Percentiles rank a stretch among this genome's conserved stretches.
Evolutionary conservation across 1,140 invertebrate genomes (phyloP).

Genomic region (Nephila pilipes): DNA sequence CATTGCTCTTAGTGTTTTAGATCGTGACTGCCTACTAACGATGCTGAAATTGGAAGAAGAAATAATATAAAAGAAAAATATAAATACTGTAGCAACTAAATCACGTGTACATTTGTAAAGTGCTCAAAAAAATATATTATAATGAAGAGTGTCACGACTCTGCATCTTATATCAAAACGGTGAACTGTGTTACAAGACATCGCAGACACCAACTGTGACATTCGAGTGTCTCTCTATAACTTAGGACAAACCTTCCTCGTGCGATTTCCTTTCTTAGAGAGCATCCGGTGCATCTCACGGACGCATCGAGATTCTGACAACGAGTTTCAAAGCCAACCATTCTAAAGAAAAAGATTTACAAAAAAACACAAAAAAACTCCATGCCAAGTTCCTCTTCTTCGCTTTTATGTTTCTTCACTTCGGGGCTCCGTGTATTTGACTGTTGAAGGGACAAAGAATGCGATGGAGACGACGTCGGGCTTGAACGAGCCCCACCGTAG

Average conservation of each 20-base stretch:
- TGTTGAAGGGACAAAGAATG: slow-evolving; percentile 65
- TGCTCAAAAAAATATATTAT: slow-evolving; percentile 69
- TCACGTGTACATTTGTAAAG: slow-evolving; percentile 77
- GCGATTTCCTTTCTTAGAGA: slow-evolving; percentile 48
- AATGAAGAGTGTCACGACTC: neutral
- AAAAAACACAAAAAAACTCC: slow-evolving; percentile 65
- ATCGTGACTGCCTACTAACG: slow-evolving; percentile 55
- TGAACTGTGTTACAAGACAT: slow-evolving; percentile 37
- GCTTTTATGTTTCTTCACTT: slow-evolving; percentile 70
- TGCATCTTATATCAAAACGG: slow-evolving; percentile 50
- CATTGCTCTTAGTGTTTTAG: slow-evolving; percentile 75
- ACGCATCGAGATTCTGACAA: slow-evolving; percentile 72
- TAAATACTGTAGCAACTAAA: slow-evolving; percentile 48
- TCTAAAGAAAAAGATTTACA: slow-evolving; percentile 23
- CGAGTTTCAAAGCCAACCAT: slow-evolving; percentile 61
- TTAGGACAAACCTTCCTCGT: slow-evolving; percentile 52
- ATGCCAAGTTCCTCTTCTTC: slow-evolving; percentile 77
- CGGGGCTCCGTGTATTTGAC: slow-evolving; percentile 28
- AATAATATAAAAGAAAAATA: slow-evolving; percentile 6
- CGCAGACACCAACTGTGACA: slow-evolving; percentile 30
- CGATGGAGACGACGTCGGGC: slow-evolving; percentile 71
- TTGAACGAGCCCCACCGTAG: neutral
- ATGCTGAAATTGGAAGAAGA: slow-evolving; percentile 30
- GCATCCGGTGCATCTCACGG: slow-evolving; percentile 31
- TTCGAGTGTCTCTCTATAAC: slow-evolving; percentile 22